Conservation (phyloP, 2,113 vertebrate genomes). For the Scopus umbretta region DNA sequence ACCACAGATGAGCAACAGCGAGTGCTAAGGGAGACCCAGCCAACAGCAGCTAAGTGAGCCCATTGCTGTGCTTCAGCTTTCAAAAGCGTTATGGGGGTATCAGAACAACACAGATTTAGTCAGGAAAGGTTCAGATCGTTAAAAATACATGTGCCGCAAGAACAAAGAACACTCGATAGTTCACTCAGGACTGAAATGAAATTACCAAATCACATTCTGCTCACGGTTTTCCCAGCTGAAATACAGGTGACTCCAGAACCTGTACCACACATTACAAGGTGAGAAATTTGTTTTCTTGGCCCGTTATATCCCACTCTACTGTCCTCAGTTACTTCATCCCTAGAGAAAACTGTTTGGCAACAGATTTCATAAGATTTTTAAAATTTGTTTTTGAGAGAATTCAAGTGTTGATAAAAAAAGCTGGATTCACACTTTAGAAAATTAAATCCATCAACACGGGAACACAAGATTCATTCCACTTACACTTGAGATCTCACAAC, state of each 20-base stretch:
- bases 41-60: background rate
- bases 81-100: background rate
- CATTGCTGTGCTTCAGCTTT: background rate
- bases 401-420: background rate
- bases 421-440: background rate
- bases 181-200: background rate
- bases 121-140: background rate
- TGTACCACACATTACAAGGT: background rate
- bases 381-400: too few relatives aligned
- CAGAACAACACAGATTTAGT: background rate
- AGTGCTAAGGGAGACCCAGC: constrained; percentile 33
- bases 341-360: background rate
- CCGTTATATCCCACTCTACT: background rate
- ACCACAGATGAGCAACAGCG: constrained; percentile 1
- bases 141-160: background rate
- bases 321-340: background rate
- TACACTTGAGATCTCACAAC: background rate
- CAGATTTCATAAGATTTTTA: background rate
- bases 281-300: background rate
- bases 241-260: background rate
- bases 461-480: background rate
- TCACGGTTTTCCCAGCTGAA: background rate
- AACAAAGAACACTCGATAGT: background rate
- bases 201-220: background rate
- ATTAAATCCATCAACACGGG: background rate